Conservation (phyloP, 2,113 vertebrate species). For the Varanus komodoensis region DNA sequence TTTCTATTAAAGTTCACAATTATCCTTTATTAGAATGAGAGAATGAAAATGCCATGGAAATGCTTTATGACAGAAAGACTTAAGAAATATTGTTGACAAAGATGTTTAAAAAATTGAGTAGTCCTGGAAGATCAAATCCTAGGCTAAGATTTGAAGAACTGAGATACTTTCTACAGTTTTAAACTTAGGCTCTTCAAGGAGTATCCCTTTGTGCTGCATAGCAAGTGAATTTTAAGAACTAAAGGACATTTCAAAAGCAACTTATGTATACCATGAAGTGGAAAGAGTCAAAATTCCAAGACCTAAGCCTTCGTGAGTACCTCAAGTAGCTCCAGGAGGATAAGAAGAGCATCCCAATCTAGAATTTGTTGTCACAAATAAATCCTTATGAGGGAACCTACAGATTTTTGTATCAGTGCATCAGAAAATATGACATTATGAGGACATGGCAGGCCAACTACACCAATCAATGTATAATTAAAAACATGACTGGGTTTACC, state of each 20-base stretch:
- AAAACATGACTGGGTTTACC: background rate
- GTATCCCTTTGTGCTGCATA: background rate
- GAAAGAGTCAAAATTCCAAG: background rate
- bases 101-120: too few relatives aligned
- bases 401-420: background rate
- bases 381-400: background rate
- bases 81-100: too few relatives aligned
- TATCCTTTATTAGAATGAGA: background rate
- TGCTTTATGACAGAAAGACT: background rate
- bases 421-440: background rate
- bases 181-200: background rate
- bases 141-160: background rate
- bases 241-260: background rate
- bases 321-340: background rate
- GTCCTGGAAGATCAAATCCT: background rate
- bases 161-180: background rate
- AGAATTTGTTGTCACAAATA: background rate
- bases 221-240: background rate
- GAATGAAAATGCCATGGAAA: background rate
- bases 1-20: background rate
- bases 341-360: background rate
- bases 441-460: background rate
- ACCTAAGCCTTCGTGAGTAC: background rate
- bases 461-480: background rate
- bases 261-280: too few relatives aligned